Percentiles rank a stretch among this genome's conserved stretches.
Evolutionary conservation across 2,113 vertebrate species (phyloP).

Genomic region (Gadus macrocephalus): DNA sequence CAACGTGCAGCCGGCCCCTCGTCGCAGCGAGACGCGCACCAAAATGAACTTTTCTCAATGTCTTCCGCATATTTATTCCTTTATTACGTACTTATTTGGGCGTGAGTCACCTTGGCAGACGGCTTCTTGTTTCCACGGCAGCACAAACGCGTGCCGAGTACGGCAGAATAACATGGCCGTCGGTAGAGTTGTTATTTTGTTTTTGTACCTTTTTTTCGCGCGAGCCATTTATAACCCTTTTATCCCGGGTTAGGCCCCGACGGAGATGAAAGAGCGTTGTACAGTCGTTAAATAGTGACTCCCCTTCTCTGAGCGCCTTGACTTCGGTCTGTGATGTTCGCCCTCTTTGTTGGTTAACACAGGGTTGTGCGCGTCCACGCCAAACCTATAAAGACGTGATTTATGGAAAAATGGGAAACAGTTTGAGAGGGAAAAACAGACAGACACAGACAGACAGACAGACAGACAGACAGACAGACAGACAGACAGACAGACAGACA

Average conservation of each 20-base stretch:
- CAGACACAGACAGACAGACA: background rate
- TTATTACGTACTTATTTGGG: constrained; percentile 16
- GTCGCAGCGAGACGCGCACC: constrained; percentile 33
- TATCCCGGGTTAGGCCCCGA: constrained; percentile 64
- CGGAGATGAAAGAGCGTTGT: constrained; percentile 59
- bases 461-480: background rate
- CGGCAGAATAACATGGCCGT: constrained; percentile 47
- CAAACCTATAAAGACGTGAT: too few relatives aligned
- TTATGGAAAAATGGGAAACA: background rate
- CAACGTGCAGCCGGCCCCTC: constrained; percentile 42
- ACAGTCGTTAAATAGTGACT: constrained; percentile 67
- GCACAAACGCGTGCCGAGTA: constrained; percentile 46
- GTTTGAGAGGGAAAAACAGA: background rate
- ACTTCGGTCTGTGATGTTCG: constrained; percentile 57
- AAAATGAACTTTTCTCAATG: constrained; percentile 48
- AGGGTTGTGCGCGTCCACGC: too few relatives aligned
- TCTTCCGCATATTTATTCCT: constrained; percentile 1
- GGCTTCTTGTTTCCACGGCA: constrained; percentile 50
- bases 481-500: background rate
- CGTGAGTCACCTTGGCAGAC: constrained; percentile 60
- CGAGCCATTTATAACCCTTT: constrained; percentile 68
- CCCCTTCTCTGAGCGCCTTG: constrained; percentile 24
- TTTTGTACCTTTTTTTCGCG: background rate
- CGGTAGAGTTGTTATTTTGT: constrained; percentile 45
- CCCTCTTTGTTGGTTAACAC: too few relatives aligned